These are phyloP conservation scores for Corythaixoides concolor DNA, from an alignment of 2,113 vertebrate species.

Conservation along the genomic window DNA sequence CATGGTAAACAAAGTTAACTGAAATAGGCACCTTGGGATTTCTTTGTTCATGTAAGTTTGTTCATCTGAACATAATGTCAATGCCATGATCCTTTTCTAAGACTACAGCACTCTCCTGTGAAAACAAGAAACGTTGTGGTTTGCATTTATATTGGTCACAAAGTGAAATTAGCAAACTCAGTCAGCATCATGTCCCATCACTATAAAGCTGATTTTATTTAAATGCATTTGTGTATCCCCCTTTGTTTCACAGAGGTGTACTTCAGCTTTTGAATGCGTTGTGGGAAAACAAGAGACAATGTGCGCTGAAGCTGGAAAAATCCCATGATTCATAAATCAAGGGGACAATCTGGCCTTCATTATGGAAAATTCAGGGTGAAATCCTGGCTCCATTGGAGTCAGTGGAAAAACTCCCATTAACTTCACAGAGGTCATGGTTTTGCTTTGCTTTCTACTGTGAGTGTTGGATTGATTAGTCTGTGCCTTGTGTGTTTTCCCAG, in stretches of 20 bases:
- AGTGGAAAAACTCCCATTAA: background rate
- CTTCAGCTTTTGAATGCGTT: background rate
- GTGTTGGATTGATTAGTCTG: background rate
- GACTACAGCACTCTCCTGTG: background rate
- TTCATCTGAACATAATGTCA: background rate
- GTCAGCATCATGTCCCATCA: background rate
- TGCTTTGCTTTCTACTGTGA: background rate
- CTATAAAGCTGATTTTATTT: background rate
- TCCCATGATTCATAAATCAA: background rate
- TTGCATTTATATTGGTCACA: background rate
- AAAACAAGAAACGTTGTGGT: background rate
- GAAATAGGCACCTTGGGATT: background rate
- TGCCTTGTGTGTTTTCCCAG: rapidly evolving
- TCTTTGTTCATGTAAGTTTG: background rate
- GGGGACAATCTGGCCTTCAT: background rate
- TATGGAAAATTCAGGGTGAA: background rate
- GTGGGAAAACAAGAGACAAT: background rate
- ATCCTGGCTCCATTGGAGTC: background rate
- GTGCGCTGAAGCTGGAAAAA: background rate
- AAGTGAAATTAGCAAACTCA: background rate
- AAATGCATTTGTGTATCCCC: background rate
- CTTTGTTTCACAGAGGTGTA: background rate
- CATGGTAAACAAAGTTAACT: background rate
- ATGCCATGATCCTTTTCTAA: background rate
- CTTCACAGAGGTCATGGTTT: background rate